Evolutionary conservation across 2,797 vertebrate genomes (phyloP).

Genomic region (Diplodus puntazzo): DNA sequence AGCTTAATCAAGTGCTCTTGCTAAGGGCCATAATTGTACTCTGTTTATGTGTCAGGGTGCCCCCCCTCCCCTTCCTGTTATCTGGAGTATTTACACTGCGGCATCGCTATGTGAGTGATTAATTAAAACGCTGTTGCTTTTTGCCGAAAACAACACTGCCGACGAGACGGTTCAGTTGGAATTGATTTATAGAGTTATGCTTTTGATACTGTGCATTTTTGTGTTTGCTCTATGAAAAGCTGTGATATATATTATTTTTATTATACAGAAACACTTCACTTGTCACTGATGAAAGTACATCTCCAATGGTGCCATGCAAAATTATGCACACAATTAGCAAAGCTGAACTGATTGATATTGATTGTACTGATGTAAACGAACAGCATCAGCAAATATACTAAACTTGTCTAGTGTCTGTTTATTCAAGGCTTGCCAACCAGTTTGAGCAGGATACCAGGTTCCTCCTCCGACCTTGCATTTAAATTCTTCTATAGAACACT

Average conservation of each 20-base stretch:
- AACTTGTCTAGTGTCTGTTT: not conserved
- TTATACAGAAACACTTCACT: constrained; percentile 41
- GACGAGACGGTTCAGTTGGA: constrained; percentile 54
- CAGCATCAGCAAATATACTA: constrained; percentile 2
- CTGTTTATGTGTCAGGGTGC: constrained; percentile 67
- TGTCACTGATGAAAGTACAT: constrained; percentile 39
- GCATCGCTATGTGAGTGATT: constrained; percentile 69
- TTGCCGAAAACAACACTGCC: constrained; percentile 55
- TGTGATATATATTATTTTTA: constrained; percentile 26
- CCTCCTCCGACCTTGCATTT: not conserved
- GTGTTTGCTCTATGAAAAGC: constrained; percentile 26
- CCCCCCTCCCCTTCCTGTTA: constrained; percentile 62
- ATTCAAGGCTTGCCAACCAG: constrained; percentile 13
- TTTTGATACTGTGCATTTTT: constrained; percentile 40
- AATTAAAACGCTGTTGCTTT: constrained; percentile 76
- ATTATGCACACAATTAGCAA: constrained; percentile 34
- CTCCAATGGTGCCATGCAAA: constrained; percentile 37
- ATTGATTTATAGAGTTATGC: constrained; percentile 56
- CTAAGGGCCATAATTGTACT: constrained; percentile 74
- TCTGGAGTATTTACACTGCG: constrained; percentile 78
- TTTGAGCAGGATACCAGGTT: not conserved
- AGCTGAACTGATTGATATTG: constrained; percentile 31
- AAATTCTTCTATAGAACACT: not conserved
- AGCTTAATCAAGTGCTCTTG: constrained; percentile 80
- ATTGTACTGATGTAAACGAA: constrained; percentile 30